Conservation (phyloP, 2,113 vertebrate species). For the Malurus alboscapulatus region DNA sequence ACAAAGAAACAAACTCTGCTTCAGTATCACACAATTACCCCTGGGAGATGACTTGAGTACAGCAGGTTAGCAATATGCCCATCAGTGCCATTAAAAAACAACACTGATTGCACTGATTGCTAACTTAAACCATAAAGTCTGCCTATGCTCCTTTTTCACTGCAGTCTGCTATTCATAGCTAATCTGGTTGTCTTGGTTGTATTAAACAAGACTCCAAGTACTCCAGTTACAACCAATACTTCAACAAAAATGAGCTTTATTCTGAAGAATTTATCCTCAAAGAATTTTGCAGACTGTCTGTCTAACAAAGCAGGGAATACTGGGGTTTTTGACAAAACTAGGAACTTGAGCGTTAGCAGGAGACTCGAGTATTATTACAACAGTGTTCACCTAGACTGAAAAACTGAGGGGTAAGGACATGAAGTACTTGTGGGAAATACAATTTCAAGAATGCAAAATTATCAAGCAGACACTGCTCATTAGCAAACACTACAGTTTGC, state of each 20-base stretch:
- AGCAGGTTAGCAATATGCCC: neutral
- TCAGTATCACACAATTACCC: neutral
- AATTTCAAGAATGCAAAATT: neutral
- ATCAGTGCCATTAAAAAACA: neutral
- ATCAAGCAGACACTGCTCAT: neutral
- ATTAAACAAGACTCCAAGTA: neutral
- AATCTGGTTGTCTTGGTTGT: neutral
- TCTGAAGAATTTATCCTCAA: neutral
- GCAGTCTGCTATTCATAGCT: neutral
- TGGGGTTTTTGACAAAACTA: neutral
- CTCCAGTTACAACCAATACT: neutral
- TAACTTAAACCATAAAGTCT: neutral
- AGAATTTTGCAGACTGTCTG: neutral
- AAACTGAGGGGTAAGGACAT: neutral
- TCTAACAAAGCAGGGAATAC: neutral
- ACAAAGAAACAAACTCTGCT: neutral
- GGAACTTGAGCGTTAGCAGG: neutral
- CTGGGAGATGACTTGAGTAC: neutral
- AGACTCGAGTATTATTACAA: neutral
- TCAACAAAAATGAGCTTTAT: neutral
- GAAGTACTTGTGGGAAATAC: neutral
- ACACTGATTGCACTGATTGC: neutral
- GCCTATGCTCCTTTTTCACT: rapidly evolving
- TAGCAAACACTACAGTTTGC: neutral
- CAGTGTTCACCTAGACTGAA: neutral